Evolutionary conservation across 2,113 vertebrate species (phyloP).

Genomic region (Zapornia atra): DNA sequence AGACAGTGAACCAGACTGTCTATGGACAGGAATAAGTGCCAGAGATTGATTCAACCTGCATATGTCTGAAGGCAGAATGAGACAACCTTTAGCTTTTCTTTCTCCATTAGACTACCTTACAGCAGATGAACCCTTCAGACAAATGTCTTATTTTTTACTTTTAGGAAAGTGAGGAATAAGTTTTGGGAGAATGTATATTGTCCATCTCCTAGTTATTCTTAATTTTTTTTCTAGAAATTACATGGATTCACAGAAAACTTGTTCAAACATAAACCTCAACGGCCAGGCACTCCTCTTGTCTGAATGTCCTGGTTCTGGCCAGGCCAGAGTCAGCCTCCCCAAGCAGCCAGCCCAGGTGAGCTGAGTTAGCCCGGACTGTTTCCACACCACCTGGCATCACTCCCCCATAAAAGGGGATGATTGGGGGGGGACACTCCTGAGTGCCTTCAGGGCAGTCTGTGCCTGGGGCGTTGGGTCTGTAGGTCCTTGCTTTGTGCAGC

Average conservation of each 20-base stretch:
- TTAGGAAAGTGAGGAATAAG: background rate
- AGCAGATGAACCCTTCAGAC: fast-evolving
- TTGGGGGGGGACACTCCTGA: too few relatives aligned
- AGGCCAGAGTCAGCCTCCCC: too few relatives aligned
- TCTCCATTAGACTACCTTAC: background rate
- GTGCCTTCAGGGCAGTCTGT: too few relatives aligned
- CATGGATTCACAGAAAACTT: background rate
- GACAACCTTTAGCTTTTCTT: background rate
- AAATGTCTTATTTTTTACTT: background rate
- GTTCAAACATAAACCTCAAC: background rate
- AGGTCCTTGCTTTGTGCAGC: too few relatives aligned
- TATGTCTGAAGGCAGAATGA: background rate
- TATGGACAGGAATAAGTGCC: background rate
- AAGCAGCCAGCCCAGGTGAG: too few relatives aligned
- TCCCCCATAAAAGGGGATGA: too few relatives aligned
- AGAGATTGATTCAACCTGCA: background rate
- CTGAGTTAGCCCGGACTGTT: too few relatives aligned
- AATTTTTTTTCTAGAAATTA: background rate
- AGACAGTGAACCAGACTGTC: background rate
- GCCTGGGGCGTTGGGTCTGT: too few relatives aligned
- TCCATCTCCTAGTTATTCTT: background rate
- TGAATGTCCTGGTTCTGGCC: too few relatives aligned
- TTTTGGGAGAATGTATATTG: background rate
- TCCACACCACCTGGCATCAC: too few relatives aligned
- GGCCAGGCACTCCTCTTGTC: background rate